Evolutionary conservation across 2,888 invertebrate genomes (phyloP).

Genomic region (Cephus runcator): DNA sequence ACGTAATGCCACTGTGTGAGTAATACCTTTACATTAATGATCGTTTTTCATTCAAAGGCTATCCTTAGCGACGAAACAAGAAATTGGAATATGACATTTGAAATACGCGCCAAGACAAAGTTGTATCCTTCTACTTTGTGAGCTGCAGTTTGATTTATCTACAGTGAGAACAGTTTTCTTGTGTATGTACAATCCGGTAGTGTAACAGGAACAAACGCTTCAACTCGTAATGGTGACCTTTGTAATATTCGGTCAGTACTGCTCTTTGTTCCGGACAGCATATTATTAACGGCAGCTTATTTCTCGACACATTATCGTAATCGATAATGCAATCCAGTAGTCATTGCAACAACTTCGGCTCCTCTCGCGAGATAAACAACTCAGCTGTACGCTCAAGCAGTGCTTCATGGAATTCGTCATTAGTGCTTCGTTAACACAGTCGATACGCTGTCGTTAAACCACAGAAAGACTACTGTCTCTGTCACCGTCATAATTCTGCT

Average conservation of each 20-base stretch:
- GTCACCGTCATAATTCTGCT: neutral
- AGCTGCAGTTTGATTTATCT: neutral
- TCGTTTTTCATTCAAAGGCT: neutral
- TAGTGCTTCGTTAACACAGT: neutral
- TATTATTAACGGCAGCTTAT: neutral
- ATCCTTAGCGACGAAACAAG: neutral
- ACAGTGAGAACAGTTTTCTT: neutral
- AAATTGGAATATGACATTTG: conserved; percentile 4
- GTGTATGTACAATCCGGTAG: neutral
- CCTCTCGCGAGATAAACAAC: neutral
- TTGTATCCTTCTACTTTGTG: neutral
- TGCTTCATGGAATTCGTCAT: neutral
- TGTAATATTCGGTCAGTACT: neutral
- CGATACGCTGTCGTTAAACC: neutral
- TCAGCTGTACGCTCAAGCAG: neutral
- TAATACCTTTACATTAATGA: conserved; percentile 4
- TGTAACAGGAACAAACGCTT: neutral
- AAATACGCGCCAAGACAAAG: conserved; percentile 1
- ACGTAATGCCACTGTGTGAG: conserved; percentile 60
- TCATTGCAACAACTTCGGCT: neutral
- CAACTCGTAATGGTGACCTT: neutral
- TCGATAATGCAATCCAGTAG: neutral
- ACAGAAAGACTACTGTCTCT: neutral
- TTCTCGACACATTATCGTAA: neutral
- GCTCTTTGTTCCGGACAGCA: neutral